Base-by-base conservation (phyloP, 2,888 invertebrate species). In the Pogonocherus hispidulus region DNA sequence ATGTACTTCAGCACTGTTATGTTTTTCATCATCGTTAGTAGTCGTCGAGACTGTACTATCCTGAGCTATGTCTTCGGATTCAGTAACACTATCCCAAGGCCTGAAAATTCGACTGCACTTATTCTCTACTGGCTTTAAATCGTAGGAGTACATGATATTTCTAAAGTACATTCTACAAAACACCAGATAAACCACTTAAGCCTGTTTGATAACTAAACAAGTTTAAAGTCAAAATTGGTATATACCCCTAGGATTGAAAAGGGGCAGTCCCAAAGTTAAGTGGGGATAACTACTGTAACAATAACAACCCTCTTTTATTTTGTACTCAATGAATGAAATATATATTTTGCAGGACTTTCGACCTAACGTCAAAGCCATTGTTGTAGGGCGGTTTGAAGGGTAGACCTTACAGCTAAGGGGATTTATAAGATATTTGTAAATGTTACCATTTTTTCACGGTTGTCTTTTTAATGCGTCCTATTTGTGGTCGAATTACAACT, bases 21-120 rank as follows among this genome's bases (percentile, higher is more conserved):
- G 62, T 22, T 64, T 65, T 49, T 74, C 74, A 49, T 75, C 75
- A 27, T 80, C 79, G 37, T 80, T 78, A 0, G 88, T 89, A 0
- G 90, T 90, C 0, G 90, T 90, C 0, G 90, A 89, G 0, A 90
- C 86, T 0, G 90, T 90, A 0, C 86, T 86, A 69, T 90, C 90
- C 84, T 90, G 90, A 6, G 74, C 67, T 72, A 87, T 73, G 56
- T 80, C 73, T 27, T 71, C 67, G 5, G 62, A 44, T 27, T 46
- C 66, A 35, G 63, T 51, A n/a, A 63, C 49, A 54, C 57, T 70
- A 32, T 82, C 82, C 81, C 81, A 81, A 4, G 82, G 81, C 46
- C 80, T 72, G 66, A 82, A 82, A 22, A 82, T 79, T 64, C 78
- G 77, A 16, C 54, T 67, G 67, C 78, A 76, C 67, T 79, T 78